Conservation (phyloP, 2,113 vertebrate species). For the Pachypanchax playfairii region DNA sequence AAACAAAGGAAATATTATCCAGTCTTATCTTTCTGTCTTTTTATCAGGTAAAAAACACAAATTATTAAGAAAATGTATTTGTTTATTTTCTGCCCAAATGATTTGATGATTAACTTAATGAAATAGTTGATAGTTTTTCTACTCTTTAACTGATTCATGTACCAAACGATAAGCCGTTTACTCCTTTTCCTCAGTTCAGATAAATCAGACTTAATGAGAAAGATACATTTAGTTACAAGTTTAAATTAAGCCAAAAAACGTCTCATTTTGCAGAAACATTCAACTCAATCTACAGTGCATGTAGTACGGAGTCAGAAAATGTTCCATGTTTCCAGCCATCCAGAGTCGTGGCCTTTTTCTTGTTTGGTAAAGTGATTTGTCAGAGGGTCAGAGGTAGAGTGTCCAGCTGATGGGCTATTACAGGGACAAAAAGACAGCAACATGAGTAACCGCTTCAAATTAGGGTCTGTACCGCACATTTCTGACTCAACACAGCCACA, state of each 20-base stretch:
- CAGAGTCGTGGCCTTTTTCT: conserved; percentile 20
- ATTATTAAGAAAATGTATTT: too few relatives aligned
- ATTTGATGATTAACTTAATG: too few relatives aligned
- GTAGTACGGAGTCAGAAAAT: not conserved
- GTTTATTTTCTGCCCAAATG: too few relatives aligned
- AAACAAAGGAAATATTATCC: too few relatives aligned
- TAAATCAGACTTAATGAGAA: not conserved
- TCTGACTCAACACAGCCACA: conserved; percentile 31
- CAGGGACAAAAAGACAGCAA: conserved; percentile 44
- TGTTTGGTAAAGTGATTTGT: conserved; percentile 33
- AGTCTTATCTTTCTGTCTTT: too few relatives aligned
- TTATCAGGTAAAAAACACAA: too few relatives aligned
- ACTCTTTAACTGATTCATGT: too few relatives aligned
- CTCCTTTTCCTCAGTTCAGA: not conserved
- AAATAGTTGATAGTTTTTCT: too few relatives aligned
- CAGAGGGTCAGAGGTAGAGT: conserved; percentile 48
- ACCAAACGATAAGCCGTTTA: too few relatives aligned
- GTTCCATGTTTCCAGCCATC: conserved; percentile 1
- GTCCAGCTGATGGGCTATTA: conserved; percentile 63
- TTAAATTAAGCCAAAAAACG: not conserved
- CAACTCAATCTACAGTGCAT: not conserved
- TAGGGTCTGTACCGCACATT: conserved; percentile 50
- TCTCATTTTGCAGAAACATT: not conserved
- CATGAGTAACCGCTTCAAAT: conserved; percentile 45
- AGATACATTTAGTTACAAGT: not conserved